Evolutionary conservation across 2,888 invertebrate genomes (phyloP), one percentile per base, ranked within the genome.

Genomic region (Aspidiotus destructor): DNA sequence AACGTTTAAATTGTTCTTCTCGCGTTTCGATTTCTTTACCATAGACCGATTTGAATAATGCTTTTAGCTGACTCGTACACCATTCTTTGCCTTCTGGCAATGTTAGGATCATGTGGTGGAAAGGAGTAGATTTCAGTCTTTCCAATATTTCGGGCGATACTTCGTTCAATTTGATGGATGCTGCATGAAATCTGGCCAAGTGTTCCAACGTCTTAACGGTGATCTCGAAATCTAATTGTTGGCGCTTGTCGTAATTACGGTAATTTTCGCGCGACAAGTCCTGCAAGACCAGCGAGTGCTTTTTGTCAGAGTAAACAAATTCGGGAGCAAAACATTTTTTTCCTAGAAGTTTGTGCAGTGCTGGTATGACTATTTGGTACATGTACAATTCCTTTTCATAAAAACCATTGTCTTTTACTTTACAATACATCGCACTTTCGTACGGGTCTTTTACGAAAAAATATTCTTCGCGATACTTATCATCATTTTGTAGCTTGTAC

Each of bases 141-240:
- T 11, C 41, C 41, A 60, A 9, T 17, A 54, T 17, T 44, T 61
- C 42, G 7, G 61, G 44, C 10, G 54, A 11, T 41, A 40, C 13
- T 1, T 15, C 41, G 13, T 61, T 17, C 48, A 52, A 15, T 62
- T 52, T 42, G 13, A 40, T 28, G 10, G 53, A 40, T 41, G 48
- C 17, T 13, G 68, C 68, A 54, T 68, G 68, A 15, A 68, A 61
- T 54, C 52, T 68, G 40, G 68, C 68, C 55, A 68, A 8, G 5
- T 10, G 41, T 41, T 16, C 62, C 5, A 68, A 7, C 7, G 55
- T 62, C 13, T 16, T n/a, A 9, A 53, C 17, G 11, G 53, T 40
- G 40, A 61, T 48, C 10, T 55, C 16, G 54, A 61, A 48, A 40
- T 68, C 68, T 0, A 68, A 13, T 16, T 61, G 60, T 41, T 53